Conservation (phyloP, 1,140 invertebrate species). For the Archegozetes longisetosus region DNA sequence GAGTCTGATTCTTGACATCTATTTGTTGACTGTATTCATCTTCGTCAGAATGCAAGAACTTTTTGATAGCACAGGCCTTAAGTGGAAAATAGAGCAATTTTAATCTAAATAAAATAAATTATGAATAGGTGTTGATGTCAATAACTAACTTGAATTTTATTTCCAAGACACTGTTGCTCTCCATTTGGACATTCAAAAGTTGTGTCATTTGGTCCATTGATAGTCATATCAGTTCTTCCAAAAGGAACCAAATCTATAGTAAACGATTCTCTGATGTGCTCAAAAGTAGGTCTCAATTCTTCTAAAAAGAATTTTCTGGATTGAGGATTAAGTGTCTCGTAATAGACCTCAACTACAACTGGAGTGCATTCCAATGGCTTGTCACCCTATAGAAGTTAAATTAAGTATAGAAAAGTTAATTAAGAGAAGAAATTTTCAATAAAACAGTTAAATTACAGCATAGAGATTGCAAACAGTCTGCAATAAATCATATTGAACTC, state of each 20-base stretch:
- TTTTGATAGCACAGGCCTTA: conserved; percentile 6
- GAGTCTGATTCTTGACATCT: conserved; percentile 16
- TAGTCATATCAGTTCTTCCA: neutral
- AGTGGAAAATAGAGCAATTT: neutral
- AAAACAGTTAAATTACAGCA: no score
- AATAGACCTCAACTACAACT: conserved; percentile 13
- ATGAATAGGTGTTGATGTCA: neutral
- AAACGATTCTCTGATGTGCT: conserved; percentile 12
- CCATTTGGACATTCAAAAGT: neutral
- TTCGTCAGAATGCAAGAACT: conserved; percentile 9
- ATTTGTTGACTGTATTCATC: neutral
- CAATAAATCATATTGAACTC: conserved; percentile 7
- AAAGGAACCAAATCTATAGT: conserved; percentile 10
- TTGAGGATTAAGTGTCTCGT: conserved; percentile 10
- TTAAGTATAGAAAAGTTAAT: no score
- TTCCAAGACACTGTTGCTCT: neutral
- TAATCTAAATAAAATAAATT: neutral
- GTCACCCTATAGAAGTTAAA: conserved; percentile 10
- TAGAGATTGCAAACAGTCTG: conserved; percentile 12
- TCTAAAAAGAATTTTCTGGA: conserved; percentile 15
- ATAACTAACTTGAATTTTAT: conserved; percentile 6
- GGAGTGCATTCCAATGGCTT: conserved; percentile 14
- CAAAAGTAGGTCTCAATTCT: conserved; percentile 7
- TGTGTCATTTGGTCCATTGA: neutral
- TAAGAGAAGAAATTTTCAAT: no score